phyloP scores from a whole-genome alignment of 2,113 vertebrate genomes.

The Crotophaga sulcirostris region DNA sequence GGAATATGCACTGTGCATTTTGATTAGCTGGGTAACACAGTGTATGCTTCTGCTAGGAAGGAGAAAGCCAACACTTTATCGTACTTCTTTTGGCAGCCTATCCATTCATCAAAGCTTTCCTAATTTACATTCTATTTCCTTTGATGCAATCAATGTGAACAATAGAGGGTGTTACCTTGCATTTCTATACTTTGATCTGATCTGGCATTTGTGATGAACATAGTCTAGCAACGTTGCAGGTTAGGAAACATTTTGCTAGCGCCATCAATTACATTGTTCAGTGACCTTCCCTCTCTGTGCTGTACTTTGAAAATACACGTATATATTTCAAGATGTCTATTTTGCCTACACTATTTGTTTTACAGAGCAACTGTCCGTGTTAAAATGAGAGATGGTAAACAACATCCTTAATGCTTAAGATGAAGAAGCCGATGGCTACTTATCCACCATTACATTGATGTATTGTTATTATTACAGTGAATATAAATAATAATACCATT shows the following conservation, averaged over 20 bases:
- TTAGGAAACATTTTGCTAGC: conserved; percentile 42
- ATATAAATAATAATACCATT: conserved; percentile 58
- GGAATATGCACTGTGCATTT: conserved; percentile 57
- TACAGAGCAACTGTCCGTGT: neutral
- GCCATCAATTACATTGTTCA: conserved; percentile 52
- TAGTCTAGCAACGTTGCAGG: neutral
- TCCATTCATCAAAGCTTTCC: conserved; percentile 60
- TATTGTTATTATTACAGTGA: conserved; percentile 27
- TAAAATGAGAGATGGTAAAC: conserved; percentile 61
- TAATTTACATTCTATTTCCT: conserved; percentile 64
- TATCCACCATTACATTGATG: conserved; percentile 41
- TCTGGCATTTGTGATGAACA: conserved; percentile 39
- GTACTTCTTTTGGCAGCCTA: conserved; percentile 34
- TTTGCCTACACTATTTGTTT: conserved; percentile 46
- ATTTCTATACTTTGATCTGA: conserved; percentile 53
- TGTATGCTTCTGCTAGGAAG: conserved; percentile 2
- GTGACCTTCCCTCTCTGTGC: conserved; percentile 49
- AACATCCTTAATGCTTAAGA: conserved; percentile 47
- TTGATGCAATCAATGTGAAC: conserved; percentile 46
- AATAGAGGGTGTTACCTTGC: conserved; percentile 55
- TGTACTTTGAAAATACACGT: conserved; percentile 52
- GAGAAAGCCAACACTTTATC: neutral
- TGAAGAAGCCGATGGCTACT: conserved; percentile 43
- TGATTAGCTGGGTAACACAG: conserved; percentile 30
- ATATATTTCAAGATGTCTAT: conserved; percentile 62